Evolutionary conservation across 2,797 vertebrate species (phyloP).

Genomic region (Acomys russatus): DNA sequence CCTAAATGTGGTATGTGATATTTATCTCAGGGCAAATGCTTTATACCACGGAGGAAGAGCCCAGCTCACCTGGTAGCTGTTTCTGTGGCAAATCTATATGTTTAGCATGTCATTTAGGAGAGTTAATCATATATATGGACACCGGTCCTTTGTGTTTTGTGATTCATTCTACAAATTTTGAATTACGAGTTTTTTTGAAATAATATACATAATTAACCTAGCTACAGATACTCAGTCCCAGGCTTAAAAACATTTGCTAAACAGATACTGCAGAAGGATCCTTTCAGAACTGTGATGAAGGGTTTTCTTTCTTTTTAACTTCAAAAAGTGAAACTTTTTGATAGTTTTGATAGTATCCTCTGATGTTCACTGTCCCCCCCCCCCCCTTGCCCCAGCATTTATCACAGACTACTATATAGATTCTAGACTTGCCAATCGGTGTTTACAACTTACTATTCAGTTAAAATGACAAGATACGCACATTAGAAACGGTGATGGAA

Average conservation of each 20-base stretch:
- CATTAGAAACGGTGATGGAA: background rate
- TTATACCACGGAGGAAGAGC: background rate
- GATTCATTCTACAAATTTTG: background rate
- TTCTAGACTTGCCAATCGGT: constrained; percentile 30
- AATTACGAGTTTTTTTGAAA: constrained; percentile 37
- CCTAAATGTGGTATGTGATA: background rate
- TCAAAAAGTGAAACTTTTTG: constrained; percentile 60
- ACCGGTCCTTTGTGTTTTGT: background rate
- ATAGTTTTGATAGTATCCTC: constrained; percentile 9
- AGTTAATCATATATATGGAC: background rate
- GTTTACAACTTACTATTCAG: constrained; percentile 19
- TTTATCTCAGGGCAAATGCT: background rate
- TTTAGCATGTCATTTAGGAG: background rate
- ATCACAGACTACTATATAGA: background rate
- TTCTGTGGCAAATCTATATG: background rate
- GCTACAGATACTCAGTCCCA: background rate
- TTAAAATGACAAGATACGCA: constrained; percentile 21
- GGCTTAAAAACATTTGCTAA: constrained; percentile 2
- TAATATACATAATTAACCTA: background rate
- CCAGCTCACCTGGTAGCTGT: background rate
- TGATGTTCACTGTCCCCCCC: background rate
- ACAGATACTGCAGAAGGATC: background rate
- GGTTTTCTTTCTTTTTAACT: constrained; percentile 16
- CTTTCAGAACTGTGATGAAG: constrained; percentile 1
- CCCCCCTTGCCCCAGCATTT: background rate